A percentile compares a stretch with the other conserved stretches of the same genome.
These are phyloP conservation scores for Poliocrania exsul DNA, from an alignment of 2,797 vertebrate species.

Conservation along the genomic window DNA sequence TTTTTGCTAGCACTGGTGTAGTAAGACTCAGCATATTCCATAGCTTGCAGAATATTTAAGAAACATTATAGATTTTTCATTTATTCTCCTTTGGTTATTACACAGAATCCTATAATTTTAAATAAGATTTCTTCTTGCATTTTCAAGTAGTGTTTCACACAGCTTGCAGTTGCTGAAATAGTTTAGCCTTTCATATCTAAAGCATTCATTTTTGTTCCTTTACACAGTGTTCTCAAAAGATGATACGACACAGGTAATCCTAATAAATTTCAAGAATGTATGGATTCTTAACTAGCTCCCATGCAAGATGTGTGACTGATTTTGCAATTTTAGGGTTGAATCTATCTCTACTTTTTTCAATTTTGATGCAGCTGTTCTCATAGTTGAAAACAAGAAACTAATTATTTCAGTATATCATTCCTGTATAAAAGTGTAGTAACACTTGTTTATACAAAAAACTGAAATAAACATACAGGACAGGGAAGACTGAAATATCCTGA, in stretches of 20 bases:
- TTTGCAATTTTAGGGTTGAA: constrained; percentile 37
- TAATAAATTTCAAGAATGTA: constrained; percentile 22
- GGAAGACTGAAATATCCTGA: constrained; percentile 37
- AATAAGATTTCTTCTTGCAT: neutral
- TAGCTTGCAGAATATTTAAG: constrained; percentile 37
- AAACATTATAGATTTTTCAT: constrained; percentile 13
- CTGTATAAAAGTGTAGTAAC: neutral
- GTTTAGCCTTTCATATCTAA: neutral
- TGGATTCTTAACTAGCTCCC: constrained; percentile 1
- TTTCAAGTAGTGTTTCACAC: neutral
- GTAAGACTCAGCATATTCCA: constrained; percentile 50
- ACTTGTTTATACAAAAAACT: constrained; percentile 44
- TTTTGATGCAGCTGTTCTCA: constrained; percentile 49
- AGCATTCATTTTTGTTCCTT: constrained; percentile 33
- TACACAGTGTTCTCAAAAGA: constrained; percentile 36
- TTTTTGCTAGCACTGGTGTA: constrained; percentile 61
- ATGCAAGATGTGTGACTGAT: neutral
- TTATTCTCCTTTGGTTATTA: constrained; percentile 25
- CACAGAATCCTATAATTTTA: constrained; percentile 1
- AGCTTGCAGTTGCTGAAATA: neutral
- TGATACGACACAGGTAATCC: neutral
- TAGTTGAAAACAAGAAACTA: constrained; percentile 36
- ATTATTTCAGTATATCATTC: constrained; percentile 11
- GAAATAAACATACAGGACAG: constrained; percentile 48
- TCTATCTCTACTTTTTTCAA: neutral